Evolutionary conservation across 2,888 invertebrate species (phyloP).

Genomic region (Caenorhabditis japonica): DNA sequence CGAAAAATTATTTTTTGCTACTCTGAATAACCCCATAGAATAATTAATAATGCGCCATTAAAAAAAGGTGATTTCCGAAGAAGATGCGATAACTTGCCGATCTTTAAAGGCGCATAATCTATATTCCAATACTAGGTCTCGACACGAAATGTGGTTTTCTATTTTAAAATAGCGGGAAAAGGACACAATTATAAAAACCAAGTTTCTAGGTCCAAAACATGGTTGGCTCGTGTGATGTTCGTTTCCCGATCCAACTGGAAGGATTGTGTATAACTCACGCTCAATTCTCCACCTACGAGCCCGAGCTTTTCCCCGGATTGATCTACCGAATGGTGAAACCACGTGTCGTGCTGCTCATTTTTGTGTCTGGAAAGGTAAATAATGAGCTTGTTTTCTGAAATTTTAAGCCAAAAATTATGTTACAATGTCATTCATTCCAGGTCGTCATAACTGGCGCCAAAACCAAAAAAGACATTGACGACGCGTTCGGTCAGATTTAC

Average conservation of each 20-base stretch:
- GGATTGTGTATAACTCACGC: constrained; percentile 87
- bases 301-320: constrained; percentile 97
- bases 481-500: constrained; percentile 93
- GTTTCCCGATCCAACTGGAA: constrained; percentile 87
- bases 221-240: constrained; percentile 89
- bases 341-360: constrained; percentile 93
- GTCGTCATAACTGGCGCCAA: constrained; percentile 93
- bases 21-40: too few species aligned
- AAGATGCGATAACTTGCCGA: too few species aligned
- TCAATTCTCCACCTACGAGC: constrained; percentile 90
- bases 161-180: neutral
- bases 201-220: constrained; percentile 84
- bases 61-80: too few species aligned
- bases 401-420: neutral
- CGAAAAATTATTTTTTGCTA: too few species aligned
- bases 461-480: constrained; percentile 89
- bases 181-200: too few species aligned
- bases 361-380: constrained; percentile 95
- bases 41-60: too few species aligned
- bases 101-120: too few species aligned
- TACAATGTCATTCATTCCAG: constrained; percentile 48
- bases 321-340: constrained; percentile 93
- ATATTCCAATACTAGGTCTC: too few species aligned
- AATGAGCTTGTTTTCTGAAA: too few species aligned
- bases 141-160: too few species aligned